These are phyloP conservation scores for Lasius fuliginosus DNA, from an alignment of 2,888 invertebrate species.

Conservation along the genomic window DNA sequence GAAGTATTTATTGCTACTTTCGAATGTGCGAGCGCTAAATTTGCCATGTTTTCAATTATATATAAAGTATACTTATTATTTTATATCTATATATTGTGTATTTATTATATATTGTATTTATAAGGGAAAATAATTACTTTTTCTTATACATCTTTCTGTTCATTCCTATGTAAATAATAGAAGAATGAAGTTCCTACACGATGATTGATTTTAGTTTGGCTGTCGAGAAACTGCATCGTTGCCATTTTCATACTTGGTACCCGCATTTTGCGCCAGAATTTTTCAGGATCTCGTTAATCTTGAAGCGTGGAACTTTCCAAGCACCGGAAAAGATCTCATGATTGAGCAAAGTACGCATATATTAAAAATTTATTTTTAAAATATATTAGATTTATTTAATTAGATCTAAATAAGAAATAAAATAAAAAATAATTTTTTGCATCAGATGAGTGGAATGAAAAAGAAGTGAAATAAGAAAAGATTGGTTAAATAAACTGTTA, in stretches of 20 bases:
- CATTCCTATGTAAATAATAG: neutral
- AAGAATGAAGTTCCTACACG: neutral
- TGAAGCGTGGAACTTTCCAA: slow-evolving; percentile 78
- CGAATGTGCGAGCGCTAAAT: neutral
- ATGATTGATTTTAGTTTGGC: slow-evolving; percentile 66
- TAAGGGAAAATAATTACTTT: neutral
- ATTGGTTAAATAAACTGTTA: neutral
- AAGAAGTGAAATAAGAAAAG: neutral
- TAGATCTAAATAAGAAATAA: neutral
- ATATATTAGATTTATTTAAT: slow-evolving; percentile 16
- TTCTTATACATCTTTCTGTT: neutral
- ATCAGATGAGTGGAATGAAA: neutral
- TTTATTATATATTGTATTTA: neutral
- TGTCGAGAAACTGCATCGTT: slow-evolving; percentile 61
- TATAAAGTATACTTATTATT: neutral
- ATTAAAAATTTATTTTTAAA: too few relatives aligned
- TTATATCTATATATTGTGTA: neutral
- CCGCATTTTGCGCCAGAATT: slow-evolving; percentile 79
- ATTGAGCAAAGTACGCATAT: slow-evolving; percentile 82
- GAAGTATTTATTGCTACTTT: neutral
- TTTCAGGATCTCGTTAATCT: slow-evolving; percentile 80
- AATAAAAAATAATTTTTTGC: neutral
- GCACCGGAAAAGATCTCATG: slow-evolving; percentile 79
- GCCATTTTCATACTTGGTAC: slow-evolving; percentile 62
- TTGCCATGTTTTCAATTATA: neutral